These are phyloP conservation scores for Meganola albula DNA, from an alignment of 2,888 invertebrate species.

Conservation along the genomic window DNA sequence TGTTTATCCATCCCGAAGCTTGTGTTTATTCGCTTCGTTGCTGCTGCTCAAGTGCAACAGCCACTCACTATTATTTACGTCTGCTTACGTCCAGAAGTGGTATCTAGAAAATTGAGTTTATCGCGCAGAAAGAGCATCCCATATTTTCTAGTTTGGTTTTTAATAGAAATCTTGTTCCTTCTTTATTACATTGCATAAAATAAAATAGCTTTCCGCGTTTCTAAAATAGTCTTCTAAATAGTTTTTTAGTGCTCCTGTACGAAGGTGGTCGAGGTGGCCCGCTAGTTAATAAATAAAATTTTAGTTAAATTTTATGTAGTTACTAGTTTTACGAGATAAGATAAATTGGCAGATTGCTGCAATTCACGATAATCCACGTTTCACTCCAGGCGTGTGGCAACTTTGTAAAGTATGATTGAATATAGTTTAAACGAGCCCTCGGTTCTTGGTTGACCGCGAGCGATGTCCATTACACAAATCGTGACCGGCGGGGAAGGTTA, in stretches of 20 bases:
- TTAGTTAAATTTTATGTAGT: too few relatives aligned
- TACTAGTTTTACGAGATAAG: too few relatives aligned
- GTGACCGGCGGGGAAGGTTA: constrained; percentile 32
- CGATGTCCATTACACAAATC: constrained; percentile 37
- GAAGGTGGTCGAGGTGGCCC: too few relatives aligned
- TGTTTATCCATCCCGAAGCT: constrained; percentile 43
- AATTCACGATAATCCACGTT: constrained; percentile 16
- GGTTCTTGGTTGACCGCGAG: constrained; percentile 28
- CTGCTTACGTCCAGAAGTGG: constrained; percentile 44
- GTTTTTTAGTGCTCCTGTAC: too few relatives aligned
- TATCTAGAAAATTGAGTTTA: constrained; percentile 25
- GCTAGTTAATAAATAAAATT: too few relatives aligned
- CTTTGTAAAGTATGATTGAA: constrained; percentile 36
- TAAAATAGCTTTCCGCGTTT: too few relatives aligned
- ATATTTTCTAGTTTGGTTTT: constrained; percentile 28
- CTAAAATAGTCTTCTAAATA: too few relatives aligned
- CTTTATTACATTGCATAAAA: too few relatives aligned
- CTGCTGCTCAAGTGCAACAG: constrained; percentile 47
- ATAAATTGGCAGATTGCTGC: constrained; percentile 16
- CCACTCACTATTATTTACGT: constrained; percentile 61
- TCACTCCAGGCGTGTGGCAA: constrained; percentile 25
- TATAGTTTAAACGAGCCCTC: constrained; percentile 29
- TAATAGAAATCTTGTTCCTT: too few relatives aligned
- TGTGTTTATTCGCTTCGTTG: constrained; percentile 53
- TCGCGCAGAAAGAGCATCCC: constrained; percentile 28